Base-by-base conservation (phyloP, 2,113 vertebrate species). In the Gopherus flavomarginatus region DNA sequence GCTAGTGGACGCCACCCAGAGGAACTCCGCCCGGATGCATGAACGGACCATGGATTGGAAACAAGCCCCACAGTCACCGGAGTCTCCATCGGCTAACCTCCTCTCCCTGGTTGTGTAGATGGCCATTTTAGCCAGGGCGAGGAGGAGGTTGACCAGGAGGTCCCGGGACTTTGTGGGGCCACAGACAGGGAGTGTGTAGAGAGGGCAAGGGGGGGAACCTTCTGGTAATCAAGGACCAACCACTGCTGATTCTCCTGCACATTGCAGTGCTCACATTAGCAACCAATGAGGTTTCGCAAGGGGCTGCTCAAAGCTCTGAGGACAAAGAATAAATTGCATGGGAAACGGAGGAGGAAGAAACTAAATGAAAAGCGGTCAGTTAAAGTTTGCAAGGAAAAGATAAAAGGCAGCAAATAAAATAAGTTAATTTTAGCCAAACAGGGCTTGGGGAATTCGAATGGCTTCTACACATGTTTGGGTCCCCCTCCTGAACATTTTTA, bases 271-370 rank as follows among this genome's bases (percentile, higher is more conserved):
- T 95, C 87, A 11, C 78, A 89, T 97, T 96, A 97, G 95, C 90
- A 96, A 90, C 57, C 29, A 93, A 96, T 93, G 95, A 97, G 89
- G 65, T 86, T 52, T 96, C 94, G 89, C 93, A 69, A 0, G 93
- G 94, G 96, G 94, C 86, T 12, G n/a, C 86, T 92, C 87, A 96
- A 97, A 97, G 88, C 96, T 97, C 96, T 87, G 94, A 96, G 95
- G 97, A 97, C 83, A 91, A 96, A 91, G 86, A 96, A 91, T 92
- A 96, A 96, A 88, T 94, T 93, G 92, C 96, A 87, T 17, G 95
- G 75, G 75, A 97, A 97, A 96, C 84, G 54, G 92, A 96, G 96
- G 96, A 97, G 95, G 83, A 97, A 97, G 79, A 95, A 95, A 97
- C 50, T 96, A 97, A 97, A 95, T 56, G 84, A 97, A 89, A 90